phyloP scores from a whole-genome alignment of 1,140 invertebrate genomes.

The Drosophila biarmipes region DNA sequence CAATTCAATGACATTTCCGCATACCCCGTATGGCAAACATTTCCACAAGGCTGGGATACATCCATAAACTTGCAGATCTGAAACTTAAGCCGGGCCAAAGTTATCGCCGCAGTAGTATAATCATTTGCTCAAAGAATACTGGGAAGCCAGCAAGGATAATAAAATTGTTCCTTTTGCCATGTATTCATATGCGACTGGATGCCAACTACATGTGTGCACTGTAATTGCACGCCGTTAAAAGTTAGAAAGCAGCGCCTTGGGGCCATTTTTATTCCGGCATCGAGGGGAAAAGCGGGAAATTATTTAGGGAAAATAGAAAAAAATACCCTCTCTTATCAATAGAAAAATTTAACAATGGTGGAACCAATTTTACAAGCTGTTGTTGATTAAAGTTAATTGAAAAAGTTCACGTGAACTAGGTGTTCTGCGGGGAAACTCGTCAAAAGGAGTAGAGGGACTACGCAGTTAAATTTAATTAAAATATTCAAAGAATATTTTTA shows the following conservation, averaged over 20 bases:
- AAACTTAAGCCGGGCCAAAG: slow-evolving; percentile 15
- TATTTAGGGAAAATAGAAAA: not conserved
- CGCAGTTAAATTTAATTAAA: too few relatives aligned
- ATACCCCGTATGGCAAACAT: too few relatives aligned
- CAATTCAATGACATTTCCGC: slow-evolving; percentile 23
- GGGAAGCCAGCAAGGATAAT: slow-evolving; percentile 14
- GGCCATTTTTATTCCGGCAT: slow-evolving; percentile 15
- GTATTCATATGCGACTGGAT: not conserved
- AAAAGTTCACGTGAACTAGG: too few relatives aligned
- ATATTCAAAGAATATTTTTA: too few relatives aligned
- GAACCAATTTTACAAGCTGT: too few relatives aligned
- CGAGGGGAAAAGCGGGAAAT: not conserved
- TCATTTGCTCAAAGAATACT: slow-evolving; percentile 22
- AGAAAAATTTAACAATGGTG: too few relatives aligned
- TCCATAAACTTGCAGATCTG: slow-evolving; percentile 26
- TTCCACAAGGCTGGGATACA: slow-evolving; percentile 1
- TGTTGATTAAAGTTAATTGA: too few relatives aligned
- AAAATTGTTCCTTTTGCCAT: slow-evolving; percentile 26
- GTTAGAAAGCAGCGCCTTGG: slow-evolving; percentile 29
- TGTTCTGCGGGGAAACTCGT: too few relatives aligned
- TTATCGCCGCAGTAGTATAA: slow-evolving; percentile 20
- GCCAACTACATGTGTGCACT: slow-evolving; percentile 7
- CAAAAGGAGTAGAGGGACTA: too few relatives aligned
- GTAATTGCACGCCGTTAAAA: slow-evolving; percentile 30
- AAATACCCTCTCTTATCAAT: slow-evolving; percentile 2